Percentiles rank a stretch among this genome's conserved stretches.
Evolutionary conservation across 2,113 vertebrate species (phyloP).

Genomic region (Catharus fuscescens): DNA sequence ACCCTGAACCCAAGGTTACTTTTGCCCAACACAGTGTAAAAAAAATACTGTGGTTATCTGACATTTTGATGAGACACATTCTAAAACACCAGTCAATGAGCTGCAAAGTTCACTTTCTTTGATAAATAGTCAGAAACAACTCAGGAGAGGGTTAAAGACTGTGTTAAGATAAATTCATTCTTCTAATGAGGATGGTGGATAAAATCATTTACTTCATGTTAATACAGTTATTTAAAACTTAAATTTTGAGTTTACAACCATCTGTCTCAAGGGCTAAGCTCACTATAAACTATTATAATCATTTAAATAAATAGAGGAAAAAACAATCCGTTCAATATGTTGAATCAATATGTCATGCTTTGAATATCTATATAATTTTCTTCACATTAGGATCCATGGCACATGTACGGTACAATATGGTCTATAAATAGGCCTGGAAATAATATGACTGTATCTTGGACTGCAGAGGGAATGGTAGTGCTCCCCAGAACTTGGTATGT

Average conservation of each 20-base stretch:
- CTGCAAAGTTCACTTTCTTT: constrained; percentile 33
- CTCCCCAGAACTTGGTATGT: constrained; percentile 22
- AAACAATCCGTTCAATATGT: constrained; percentile 79
- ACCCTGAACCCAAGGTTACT: background rate
- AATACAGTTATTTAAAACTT: constrained; percentile 81
- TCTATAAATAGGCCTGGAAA: constrained; percentile 75
- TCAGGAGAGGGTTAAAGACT: constrained; percentile 50
- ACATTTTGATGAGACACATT: constrained; percentile 9
- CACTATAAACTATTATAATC: constrained; percentile 80
- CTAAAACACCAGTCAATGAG: constrained; percentile 18
- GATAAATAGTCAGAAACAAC: background rate
- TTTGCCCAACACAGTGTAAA: background rate
- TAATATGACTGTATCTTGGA: constrained; percentile 52
- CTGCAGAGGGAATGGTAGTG: constrained; percentile 28
- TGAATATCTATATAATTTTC: constrained; percentile 75
- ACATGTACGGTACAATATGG: constrained; percentile 71
- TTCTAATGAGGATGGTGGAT: constrained; percentile 63
- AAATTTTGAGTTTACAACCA: constrained; percentile 78
- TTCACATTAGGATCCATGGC: constrained; percentile 72
- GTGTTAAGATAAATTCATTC: constrained; percentile 40
- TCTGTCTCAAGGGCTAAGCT: constrained; percentile 79
- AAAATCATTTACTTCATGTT: constrained; percentile 75
- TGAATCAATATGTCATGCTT: constrained; percentile 81
- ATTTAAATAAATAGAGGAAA: constrained; percentile 81
- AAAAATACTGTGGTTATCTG: background rate